phyloP scores from a whole-genome alignment of 2,113 vertebrate genomes.

The Motacilla alba region DNA sequence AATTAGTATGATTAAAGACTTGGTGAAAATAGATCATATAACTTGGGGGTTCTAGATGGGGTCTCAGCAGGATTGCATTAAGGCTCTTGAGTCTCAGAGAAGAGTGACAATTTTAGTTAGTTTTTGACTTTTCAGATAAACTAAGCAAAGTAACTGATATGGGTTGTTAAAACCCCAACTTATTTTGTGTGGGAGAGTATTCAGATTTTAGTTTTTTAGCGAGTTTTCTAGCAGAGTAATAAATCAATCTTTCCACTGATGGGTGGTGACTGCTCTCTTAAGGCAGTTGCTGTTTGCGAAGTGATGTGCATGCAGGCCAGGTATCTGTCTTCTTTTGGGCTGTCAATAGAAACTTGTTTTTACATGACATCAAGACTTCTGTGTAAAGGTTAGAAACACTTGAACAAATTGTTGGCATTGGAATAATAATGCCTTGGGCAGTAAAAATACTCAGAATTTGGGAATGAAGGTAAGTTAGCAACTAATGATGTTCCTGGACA shows the following conservation, averaged over 20 bases:
- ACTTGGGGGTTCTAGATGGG: not conserved
- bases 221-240: not conserved
- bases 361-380: not conserved
- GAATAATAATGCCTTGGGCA: not conserved
- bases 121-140: not conserved
- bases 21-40: not conserved
- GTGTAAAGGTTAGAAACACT: not conserved
- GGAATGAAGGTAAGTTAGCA: not conserved
- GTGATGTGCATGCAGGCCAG: not conserved
- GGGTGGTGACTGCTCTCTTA: not conserved
- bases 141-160: not conserved
- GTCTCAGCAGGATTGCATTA: not conserved
- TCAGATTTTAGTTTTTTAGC: not conserved
- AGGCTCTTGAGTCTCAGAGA: not conserved
- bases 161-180: not conserved
- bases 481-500: not conserved
- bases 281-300: fast-evolving
- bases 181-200: not conserved
- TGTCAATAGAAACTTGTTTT: not conserved
- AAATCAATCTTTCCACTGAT: not conserved
- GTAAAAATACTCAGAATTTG: not conserved
- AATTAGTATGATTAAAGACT: not conserved
- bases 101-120: not conserved
- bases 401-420: not conserved
- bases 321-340: not conserved